These are phyloP conservation scores for Artemisiospiza belli DNA, from an alignment of 2,113 vertebrate species.

Conservation along the genomic window DNA sequence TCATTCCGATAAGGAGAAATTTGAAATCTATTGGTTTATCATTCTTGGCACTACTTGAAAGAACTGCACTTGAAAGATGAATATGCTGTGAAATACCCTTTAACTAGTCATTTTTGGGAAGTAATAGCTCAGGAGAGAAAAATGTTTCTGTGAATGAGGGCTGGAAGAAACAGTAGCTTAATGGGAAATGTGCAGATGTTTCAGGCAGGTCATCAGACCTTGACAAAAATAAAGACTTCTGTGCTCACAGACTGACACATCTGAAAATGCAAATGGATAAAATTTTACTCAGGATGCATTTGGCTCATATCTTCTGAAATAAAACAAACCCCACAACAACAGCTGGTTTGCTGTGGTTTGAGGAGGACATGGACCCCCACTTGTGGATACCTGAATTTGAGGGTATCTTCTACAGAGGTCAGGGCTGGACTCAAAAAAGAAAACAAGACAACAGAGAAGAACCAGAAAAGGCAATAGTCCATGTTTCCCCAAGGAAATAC, in stretches of 20 bases:
- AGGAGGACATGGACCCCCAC: not conserved
- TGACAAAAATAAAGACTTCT: not conserved
- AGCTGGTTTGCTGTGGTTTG: not conserved
- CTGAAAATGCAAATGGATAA: not conserved
- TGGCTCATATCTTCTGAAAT: not conserved
- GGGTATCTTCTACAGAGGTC: not conserved
- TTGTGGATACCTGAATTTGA: not conserved
- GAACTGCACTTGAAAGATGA: slow-evolving; percentile 26
- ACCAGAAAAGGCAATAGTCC: not conserved
- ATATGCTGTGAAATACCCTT: slow-evolving; percentile 41
- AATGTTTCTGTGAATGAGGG: slow-evolving; percentile 16
- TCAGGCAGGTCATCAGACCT: not conserved
- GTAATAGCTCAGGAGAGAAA: slow-evolving; percentile 20
- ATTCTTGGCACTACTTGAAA: slow-evolving; percentile 44
- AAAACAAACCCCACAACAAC: not conserved
- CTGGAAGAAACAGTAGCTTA: not conserved
- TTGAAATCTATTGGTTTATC: slow-evolving; percentile 37
- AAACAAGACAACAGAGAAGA: not conserved
- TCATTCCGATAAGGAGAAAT: not conserved
- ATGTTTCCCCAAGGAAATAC: not conserved
- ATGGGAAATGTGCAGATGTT: not conserved
- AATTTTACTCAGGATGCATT: not conserved
- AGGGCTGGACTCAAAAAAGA: not conserved
- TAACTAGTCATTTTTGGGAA: slow-evolving; percentile 20
- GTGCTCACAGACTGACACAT: not conserved